Evolutionary conservation across 2,888 invertebrate species (phyloP).

Genomic region (Brachycybe producta): DNA sequence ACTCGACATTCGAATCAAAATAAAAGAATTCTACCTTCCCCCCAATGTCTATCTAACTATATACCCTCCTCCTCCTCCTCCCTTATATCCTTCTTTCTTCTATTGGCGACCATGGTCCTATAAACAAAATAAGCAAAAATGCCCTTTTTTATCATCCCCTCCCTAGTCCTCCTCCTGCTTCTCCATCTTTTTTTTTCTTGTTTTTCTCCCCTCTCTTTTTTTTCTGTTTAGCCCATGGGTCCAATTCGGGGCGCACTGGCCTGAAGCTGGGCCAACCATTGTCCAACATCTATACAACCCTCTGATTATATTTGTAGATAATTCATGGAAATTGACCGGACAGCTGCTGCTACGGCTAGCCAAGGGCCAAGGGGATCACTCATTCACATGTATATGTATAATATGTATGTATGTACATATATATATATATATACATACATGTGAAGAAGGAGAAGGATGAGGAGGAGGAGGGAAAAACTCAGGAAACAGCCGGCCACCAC

Average conservation of each 20-base stretch:
- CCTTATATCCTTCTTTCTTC: too few relatives aligned
- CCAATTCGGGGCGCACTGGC: slow-evolving; percentile 3
- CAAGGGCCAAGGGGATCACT: slow-evolving; percentile 10
- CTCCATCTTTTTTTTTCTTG: neutral
- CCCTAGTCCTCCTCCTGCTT: slow-evolving; percentile 2
- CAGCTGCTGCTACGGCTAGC: slow-evolving; percentile 13
- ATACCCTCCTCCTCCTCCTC: too few relatives aligned
- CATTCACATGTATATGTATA: slow-evolving; percentile 1
- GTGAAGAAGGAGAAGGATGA: neutral
- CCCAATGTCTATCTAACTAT: too few relatives aligned
- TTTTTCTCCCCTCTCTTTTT: slow-evolving; percentile 1
- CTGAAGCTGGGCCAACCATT: too few relatives aligned
- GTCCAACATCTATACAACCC: slow-evolving; percentile 12
- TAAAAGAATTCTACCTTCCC: too few relatives aligned
- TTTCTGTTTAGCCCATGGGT: slow-evolving; percentile 5
- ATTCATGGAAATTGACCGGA: slow-evolving; percentile 17
- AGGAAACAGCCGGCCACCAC: too few relatives aligned
- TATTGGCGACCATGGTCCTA: too few relatives aligned
- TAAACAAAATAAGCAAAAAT: too few relatives aligned
- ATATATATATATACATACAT: neutral
- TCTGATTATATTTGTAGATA: slow-evolving; percentile 13
- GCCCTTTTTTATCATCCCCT: too few relatives aligned
- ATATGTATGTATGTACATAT: neutral
- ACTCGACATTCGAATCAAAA: too few relatives aligned
- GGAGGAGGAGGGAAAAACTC: too few relatives aligned